These are phyloP conservation scores for Lichenostomus cassidix DNA, from an alignment of 2,113 vertebrate species.

Conservation along the genomic window DNA sequence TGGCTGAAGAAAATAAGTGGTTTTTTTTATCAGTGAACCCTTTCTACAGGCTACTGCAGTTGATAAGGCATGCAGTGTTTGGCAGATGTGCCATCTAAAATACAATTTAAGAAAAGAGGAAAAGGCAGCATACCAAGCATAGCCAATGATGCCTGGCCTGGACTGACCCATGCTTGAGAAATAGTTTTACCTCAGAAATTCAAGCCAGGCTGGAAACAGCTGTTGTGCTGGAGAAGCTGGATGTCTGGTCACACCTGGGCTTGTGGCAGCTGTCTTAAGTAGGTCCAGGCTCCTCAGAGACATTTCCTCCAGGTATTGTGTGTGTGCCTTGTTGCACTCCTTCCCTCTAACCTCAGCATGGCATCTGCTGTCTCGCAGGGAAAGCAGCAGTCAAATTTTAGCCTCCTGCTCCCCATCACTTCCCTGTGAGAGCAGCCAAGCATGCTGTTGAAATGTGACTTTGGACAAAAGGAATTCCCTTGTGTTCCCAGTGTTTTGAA, in stretches of 20 bases:
- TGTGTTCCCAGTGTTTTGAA: neutral
- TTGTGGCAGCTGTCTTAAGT: neutral
- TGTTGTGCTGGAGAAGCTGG: neutral
- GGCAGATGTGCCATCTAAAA: neutral
- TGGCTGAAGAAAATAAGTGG: neutral
- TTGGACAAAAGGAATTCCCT: neutral
- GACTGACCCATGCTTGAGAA: neutral
- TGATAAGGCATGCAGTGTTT: neutral
- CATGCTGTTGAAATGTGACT: neutral
- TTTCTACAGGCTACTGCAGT: neutral
- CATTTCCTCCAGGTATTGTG: neutral
- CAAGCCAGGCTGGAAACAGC: neutral
- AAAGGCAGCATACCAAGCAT: neutral
- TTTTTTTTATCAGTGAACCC: neutral
- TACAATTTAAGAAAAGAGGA: neutral
- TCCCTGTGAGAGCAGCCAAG: neutral
- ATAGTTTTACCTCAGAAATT: neutral
- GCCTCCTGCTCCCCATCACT: rapidly evolving
- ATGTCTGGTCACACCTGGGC: neutral
- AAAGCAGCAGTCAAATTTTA: neutral
- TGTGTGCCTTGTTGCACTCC: rapidly evolving
- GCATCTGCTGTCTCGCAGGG: neutral
- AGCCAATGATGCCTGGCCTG: neutral
- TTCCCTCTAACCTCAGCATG: neutral
- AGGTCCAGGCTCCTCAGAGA: neutral